Evolutionary conservation across 2,113 vertebrate genomes (phyloP).

Genomic region (Halcyon malimbica): DNA sequence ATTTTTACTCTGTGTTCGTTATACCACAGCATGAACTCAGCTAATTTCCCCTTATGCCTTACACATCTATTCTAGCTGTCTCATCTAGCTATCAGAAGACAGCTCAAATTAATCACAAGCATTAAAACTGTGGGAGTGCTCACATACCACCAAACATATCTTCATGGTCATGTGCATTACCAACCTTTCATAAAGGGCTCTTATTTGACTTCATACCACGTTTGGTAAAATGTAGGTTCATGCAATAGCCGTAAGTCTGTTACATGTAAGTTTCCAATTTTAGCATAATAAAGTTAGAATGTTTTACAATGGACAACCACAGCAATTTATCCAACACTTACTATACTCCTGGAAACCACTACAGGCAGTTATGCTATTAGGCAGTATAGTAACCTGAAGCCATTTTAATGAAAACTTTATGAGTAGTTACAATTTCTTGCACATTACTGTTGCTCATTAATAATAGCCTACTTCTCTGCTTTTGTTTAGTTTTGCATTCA

Average conservation of each 20-base stretch:
- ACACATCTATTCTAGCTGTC: not conserved
- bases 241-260: not conserved
- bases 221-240: not conserved
- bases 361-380: not conserved
- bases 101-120: not conserved
- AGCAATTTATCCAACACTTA: not conserved
- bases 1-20: not conserved
- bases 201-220: not conserved
- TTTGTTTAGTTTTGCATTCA: not conserved
- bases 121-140: not conserved
- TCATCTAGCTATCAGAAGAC: not conserved
- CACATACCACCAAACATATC: not conserved
- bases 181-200: not conserved
- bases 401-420: not conserved
- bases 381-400: not conserved
- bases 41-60: not conserved
- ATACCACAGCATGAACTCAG: not conserved
- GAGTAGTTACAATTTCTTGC: not conserved
- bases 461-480: not conserved
- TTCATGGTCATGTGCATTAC: not conserved
- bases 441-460: not conserved
- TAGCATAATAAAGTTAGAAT: not conserved
- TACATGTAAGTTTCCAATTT: not conserved
- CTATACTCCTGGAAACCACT: not conserved
- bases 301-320: not conserved